Evolutionary conservation across 2,797 vertebrate genomes (phyloP).

Genomic region (Eulemur albifrons): DNA sequence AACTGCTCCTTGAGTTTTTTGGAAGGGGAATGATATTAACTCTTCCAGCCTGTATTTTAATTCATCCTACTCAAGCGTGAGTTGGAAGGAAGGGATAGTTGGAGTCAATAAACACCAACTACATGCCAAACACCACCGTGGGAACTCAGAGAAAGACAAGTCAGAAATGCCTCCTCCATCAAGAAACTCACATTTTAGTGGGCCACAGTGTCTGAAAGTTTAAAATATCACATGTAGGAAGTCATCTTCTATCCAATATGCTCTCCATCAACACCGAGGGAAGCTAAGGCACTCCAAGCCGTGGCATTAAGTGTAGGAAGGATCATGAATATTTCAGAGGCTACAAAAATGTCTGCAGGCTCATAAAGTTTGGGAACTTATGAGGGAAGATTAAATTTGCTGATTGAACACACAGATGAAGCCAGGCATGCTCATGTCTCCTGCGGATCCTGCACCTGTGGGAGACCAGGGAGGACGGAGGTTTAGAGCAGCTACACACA

Average conservation of each 20-base stretch:
- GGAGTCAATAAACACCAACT: neutral
- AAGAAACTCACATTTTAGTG: conserved; percentile 14
- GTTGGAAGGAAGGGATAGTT: neutral
- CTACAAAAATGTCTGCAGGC: conserved; percentile 41
- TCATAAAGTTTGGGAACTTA: neutral
- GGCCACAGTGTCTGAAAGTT: neutral
- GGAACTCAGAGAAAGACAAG: neutral
- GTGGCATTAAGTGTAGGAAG: neutral
- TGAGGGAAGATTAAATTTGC: neutral
- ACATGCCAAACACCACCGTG: neutral
- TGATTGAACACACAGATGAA: neutral
- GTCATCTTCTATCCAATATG: neutral
- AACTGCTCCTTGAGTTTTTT: conserved; percentile 26
- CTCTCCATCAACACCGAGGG: neutral
- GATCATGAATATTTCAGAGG: conserved; percentile 49
- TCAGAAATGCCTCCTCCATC: neutral
- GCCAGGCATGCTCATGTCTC: neutral
- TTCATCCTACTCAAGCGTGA: neutral
- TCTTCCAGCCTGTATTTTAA: neutral
- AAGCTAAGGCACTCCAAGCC: neutral
- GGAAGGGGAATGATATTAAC: neutral
- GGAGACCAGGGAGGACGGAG: rapidly evolving
- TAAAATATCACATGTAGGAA: neutral
- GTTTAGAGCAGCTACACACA: rapidly evolving
- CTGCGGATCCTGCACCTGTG: neutral